A percentile compares a stretch with the other conserved stretches of the same genome.
Evolutionary conservation across 2,888 invertebrate species (phyloP).

Genomic region (Caenorhabditis panamensis): DNA sequence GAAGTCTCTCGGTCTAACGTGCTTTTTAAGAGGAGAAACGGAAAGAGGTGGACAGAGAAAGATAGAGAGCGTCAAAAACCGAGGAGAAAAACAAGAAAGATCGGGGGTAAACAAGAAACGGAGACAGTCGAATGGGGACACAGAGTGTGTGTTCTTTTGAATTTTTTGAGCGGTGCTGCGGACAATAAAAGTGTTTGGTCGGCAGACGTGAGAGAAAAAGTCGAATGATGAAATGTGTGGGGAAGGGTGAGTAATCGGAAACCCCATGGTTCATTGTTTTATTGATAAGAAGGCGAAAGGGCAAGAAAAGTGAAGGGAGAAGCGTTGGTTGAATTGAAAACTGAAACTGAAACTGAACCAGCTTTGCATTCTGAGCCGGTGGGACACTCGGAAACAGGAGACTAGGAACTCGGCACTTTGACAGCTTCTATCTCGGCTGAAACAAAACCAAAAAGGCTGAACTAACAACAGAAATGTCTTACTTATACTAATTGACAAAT

Average conservation of each 20-base stretch:
- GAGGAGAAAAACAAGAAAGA: slow-evolving; percentile 28
- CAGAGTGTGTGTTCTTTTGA: slow-evolving; percentile 42
- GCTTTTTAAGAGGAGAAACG: background rate
- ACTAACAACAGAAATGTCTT: too few relatives aligned
- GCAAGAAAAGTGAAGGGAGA: too few relatives aligned
- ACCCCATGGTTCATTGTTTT: slow-evolving; percentile 11
- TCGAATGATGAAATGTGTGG: slow-evolving; percentile 28
- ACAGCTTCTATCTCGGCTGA: too few relatives aligned
- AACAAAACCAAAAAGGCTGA: too few relatives aligned
- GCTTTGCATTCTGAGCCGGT: too few relatives aligned
- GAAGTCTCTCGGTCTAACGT: slow-evolving; percentile 9
- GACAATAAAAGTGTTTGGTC: slow-evolving; percentile 41
- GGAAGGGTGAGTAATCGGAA: slow-evolving; percentile 26
- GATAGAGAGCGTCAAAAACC: slow-evolving; percentile 25
- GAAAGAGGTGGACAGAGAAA: background rate
- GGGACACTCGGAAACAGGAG: too few relatives aligned
- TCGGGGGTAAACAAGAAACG: slow-evolving; percentile 37
- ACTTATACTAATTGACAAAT: too few relatives aligned
- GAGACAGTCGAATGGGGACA: slow-evolving; percentile 24
- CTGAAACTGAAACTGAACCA: too few relatives aligned
- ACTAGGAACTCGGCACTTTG: too few relatives aligned
- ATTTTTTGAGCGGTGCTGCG: slow-evolving; percentile 8
- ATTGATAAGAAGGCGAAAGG: slow-evolving; percentile 9
- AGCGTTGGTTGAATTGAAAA: too few relatives aligned
- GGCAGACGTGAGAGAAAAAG: slow-evolving; percentile 4